Evolutionary conservation across 2,888 invertebrate species (phyloP).

Genomic region (Scaptomyza flava): DNA sequence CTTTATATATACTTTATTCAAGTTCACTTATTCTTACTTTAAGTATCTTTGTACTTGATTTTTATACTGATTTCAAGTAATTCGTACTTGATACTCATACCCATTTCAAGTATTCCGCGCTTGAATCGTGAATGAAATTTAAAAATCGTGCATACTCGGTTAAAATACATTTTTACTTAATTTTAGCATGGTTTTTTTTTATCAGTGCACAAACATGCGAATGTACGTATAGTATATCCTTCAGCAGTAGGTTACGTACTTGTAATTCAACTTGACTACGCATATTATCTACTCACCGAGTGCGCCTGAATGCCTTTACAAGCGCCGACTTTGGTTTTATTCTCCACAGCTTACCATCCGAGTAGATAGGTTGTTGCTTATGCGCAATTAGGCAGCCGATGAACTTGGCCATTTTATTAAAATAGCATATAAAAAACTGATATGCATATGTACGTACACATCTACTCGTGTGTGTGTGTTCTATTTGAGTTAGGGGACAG

Average conservation of each 20-base stretch:
- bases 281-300: conserved; percentile 50
- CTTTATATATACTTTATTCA: too few species aligned
- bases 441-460: background rate
- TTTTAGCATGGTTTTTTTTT: too few species aligned
- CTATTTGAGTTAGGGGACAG: conserved; percentile 15
- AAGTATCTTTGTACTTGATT: too few species aligned
- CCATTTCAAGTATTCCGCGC: too few species aligned
- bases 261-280: conserved; percentile 32
- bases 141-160: too few species aligned
- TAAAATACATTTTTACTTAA: too few species aligned
- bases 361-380: conserved; percentile 33
- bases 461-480: conserved; percentile 3
- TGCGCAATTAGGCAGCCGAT: conserved; percentile 62
- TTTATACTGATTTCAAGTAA: too few species aligned
- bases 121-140: too few species aligned
- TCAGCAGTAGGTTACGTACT: conserved; percentile 18
- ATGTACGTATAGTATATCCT: too few species aligned
- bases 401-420: conserved; percentile 54
- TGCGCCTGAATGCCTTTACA: conserved; percentile 33
- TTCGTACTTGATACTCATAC: too few species aligned
- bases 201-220: too few species aligned
- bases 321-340: conserved; percentile 1
- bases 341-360: conserved; percentile 4
- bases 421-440: conserved; percentile 31
- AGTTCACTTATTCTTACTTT: too few species aligned